Evolutionary conservation across 2,888 invertebrate species (phyloP).

Genomic region (Blera fallax): DNA sequence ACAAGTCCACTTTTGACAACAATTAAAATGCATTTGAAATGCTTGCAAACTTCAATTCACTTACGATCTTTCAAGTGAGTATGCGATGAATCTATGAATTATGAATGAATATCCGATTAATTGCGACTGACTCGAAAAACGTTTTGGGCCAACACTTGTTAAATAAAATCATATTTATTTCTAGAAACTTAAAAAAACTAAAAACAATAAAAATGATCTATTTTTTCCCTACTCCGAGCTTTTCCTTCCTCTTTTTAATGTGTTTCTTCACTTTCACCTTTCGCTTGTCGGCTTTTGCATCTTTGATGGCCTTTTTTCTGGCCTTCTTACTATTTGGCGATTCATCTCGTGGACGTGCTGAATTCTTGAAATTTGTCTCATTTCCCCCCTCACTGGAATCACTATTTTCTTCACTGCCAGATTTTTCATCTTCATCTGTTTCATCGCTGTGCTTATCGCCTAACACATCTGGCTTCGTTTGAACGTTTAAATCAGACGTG

Average conservation of each 20-base stretch:
- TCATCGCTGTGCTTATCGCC: slow-evolving; percentile 68
- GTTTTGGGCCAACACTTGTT: not conserved
- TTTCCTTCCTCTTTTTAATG: slow-evolving; percentile 94
- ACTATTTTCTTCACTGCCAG: slow-evolving; percentile 53
- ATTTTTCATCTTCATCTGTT: slow-evolving; percentile 74
- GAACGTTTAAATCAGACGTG: slow-evolving; percentile 89
- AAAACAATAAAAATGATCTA: slow-evolving; percentile 60
- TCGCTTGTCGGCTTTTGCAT: slow-evolving; percentile 93
- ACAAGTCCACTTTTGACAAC: no score
- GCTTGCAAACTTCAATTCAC: no score
- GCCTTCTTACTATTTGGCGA: slow-evolving; percentile 90
- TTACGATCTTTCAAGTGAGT: no score
- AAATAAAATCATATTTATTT: slow-evolving; percentile 12
- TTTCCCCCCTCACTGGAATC: slow-evolving; percentile 75
- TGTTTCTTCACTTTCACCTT: slow-evolving; percentile 96
- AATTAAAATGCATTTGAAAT: no score
- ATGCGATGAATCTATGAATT: no score
- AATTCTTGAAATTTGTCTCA: slow-evolving; percentile 85
- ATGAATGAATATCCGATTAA: no score
- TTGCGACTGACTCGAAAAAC: no score
- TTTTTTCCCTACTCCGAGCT: slow-evolving; percentile 82
- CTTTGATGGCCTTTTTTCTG: slow-evolving; percentile 94
- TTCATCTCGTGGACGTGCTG: slow-evolving; percentile 89
- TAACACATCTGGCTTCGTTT: slow-evolving; percentile 86
- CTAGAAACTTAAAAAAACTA: slow-evolving; percentile 5